These are phyloP conservation scores for Vesta saturnalis DNA, from an alignment of 2,888 invertebrate genomes.

Conservation along the genomic window DNA sequence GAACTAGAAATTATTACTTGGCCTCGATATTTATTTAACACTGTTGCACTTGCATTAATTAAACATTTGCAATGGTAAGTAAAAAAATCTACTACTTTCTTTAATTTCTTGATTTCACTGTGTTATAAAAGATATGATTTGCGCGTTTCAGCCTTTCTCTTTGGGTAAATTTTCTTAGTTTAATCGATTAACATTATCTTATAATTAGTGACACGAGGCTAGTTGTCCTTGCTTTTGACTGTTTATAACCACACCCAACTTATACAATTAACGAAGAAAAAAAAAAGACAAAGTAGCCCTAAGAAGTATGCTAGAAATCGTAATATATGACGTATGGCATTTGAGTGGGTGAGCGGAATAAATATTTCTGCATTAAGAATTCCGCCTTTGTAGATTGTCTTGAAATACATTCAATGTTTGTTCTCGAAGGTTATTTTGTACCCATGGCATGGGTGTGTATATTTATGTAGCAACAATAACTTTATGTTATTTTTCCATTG, in stretches of 20 bases:
- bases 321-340: constrained; percentile 38
- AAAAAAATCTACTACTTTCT: background rate
- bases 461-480: constrained; percentile 5
- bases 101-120: too few species aligned
- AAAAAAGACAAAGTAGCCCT: constrained; percentile 24
- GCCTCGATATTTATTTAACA: constrained; percentile 23
- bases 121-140: too few species aligned
- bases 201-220: constrained; percentile 3
- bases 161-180: too few species aligned
- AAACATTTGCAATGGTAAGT: background rate
- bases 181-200: background rate
- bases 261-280: constrained; percentile 18
- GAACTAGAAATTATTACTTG: constrained; percentile 36
- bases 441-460: constrained; percentile 28
- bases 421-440: constrained; percentile 32
- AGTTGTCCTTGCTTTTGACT: constrained; percentile 28
- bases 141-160: too few species aligned
- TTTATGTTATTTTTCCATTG: constrained; percentile 1
- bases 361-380: constrained; percentile 40
- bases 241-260: constrained; percentile 31
- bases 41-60: constrained; percentile 16
- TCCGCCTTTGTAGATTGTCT: constrained; percentile 37
- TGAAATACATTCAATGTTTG: constrained; percentile 28
- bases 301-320: constrained; percentile 32
- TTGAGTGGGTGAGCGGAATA: constrained; percentile 40